Base-by-base conservation (phyloP, 30 jellyfish, hydroid and myxozoan genomes). In the Hydra vulgaris region DNA sequence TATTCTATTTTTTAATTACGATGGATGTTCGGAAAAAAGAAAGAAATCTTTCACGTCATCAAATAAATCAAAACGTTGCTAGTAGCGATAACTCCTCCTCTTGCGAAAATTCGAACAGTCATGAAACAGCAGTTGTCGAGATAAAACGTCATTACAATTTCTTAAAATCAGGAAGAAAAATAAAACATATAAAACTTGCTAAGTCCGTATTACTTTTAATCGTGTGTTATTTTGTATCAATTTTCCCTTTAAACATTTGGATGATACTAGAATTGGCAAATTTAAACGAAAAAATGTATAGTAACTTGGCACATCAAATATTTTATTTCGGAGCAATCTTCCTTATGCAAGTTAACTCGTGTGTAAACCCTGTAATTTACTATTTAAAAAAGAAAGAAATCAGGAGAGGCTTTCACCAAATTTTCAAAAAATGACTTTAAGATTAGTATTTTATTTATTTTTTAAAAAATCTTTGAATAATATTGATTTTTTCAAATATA, bases 341-440 rank as follows among this genome's bases (percentile, higher is more conserved):
- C 8, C 27, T 25, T 15, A n/a, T 26, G 24, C 66, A 22, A 19
- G 22, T 21, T 18, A 73, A 73, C 74, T 73, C 81, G 15, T 73
- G 81, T 18, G 8, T 23, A 27, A 73, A 73, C 18, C 81, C 81
- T 21, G 21, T 73, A 8, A 73, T 73, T 12, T 73, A 73, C 21
- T 73, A 21, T 73, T 22, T 73, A 73, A 73, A 73, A 18, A 17
- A 73, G 15, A 27, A 18, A 21, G 81, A 23, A 73, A 26, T 73
- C 8, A 27, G 72, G 0, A 73, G 18, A 73, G 81, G 61, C 7
- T 26, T 73, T 21, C 81, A 54, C 66, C 24, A 73, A 8, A 21
- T 73, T 0, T 73, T 73, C 18, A 70, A 25, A 70, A 17, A 17
- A 70, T 7, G 17, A 0, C 61, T 40, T 40, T 40, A 40, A n/a